phyloP scores from a whole-genome alignment of 2,797 vertebrate genomes.

The Choloepus didactylus region DNA sequence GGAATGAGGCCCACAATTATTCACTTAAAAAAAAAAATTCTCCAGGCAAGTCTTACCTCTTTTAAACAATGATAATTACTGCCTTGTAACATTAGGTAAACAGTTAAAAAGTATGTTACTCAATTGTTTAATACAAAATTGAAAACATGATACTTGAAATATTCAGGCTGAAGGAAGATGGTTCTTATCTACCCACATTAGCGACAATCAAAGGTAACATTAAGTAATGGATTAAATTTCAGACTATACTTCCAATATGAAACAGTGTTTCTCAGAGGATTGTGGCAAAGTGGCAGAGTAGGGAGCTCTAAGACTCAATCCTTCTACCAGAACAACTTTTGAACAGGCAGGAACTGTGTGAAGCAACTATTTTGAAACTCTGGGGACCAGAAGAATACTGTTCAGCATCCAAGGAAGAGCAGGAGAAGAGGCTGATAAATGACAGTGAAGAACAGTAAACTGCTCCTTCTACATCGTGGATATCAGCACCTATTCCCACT shows the following conservation, averaged over 20 bases:
- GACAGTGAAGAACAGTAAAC: no score
- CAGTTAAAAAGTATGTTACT: background rate
- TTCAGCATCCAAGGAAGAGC: no score
- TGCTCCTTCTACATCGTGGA: no score
- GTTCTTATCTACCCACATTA: background rate
- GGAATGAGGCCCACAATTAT: background rate
- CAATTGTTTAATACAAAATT: background rate
- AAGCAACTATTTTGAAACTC: no score
- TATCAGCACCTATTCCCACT: no score
- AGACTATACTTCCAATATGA: constrained; percentile 35
- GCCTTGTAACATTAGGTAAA: background rate
- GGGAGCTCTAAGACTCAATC: no score
- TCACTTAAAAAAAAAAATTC: background rate
- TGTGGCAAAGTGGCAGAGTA: no score
- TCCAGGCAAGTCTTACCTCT: background rate
- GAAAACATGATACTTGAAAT: constrained; percentile 34
- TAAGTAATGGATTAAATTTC: constrained; percentile 28
- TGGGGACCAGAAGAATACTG: no score
- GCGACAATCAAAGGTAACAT: background rate
- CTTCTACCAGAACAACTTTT: no score
- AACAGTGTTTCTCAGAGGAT: background rate
- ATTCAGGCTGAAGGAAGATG: background rate
- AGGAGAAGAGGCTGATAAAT: no score
- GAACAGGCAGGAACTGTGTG: no score
- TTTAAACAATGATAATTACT: constrained; percentile 53